Evolutionary conservation across 2,888 invertebrate species (phyloP), one percentile per base, ranked within the genome.

Genomic region (Camponotus fellah): DNA sequence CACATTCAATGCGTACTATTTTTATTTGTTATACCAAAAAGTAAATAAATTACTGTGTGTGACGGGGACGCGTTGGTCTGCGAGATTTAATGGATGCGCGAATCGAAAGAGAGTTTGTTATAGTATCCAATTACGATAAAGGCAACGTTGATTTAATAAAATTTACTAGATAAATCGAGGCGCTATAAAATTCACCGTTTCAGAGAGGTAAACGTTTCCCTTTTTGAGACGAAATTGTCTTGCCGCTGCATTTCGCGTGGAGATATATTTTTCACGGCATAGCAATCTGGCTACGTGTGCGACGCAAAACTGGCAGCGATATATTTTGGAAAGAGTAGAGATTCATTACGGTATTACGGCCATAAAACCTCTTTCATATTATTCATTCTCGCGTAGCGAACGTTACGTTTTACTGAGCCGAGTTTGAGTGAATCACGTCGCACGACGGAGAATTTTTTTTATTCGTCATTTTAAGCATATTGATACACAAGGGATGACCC

Each of bases 281-380:
- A 72, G 79, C 79, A 80, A 80, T 80, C 79, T 80, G 79, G 79
- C 79, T 80, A 80, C 60, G 46, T 21, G 46, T 21, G 79, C 72
- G 72, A 62, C 72, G 60, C 79, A 80, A 80, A 72, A 80, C 79
- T 80, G 46, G 60, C 60, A 60, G 60, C 79, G 72, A 72, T 80
- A 80, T 80, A 80, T 80, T 80, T 80, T 80, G 72, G 72, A 80
- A 80, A 72, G 72, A 72, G 72, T 80, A 21, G 72, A 80, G 79
- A 80, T 80, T 80, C 79, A 80, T 80, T 80, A 80, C 37, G 46
- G 79, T 60, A 80, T 80, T 80, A 80, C 46, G 79, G 60, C 72
- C 46, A 72, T 80, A 80, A 80, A 80, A 60, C 79, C 79, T 72
- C 46, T 80, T 80, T 80, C 60, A 49, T 80, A 80, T 80, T 80